Base-by-base conservation (phyloP, 1,140 invertebrate genomes). In the Melipona quadrifasciata region DNA sequence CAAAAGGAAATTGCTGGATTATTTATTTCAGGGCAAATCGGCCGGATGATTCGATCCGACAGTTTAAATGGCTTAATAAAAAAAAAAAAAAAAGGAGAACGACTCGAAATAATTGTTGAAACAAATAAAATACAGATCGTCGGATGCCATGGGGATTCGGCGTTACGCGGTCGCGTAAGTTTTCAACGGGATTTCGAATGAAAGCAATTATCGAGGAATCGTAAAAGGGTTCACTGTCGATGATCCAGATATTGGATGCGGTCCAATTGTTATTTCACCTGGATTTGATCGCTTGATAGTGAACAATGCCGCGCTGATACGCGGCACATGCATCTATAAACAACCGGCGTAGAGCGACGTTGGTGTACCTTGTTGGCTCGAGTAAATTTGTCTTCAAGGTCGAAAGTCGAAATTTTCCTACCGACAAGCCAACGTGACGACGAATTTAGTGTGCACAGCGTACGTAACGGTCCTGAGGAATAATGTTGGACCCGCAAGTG, bases 321-420 rank as follows among this genome's bases (percentile, higher is more conserved):
- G 27, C 21, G 8, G 39, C 70, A 72, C 39, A 16, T n/a, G n/a
- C 19, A 51, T 53, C 16, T 51, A 19, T 27, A 55, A 51, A 74
- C 27, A 53, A 55, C n/a, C 8, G 39, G 39, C 39, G 39, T 47
- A 10, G 39, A 47, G 39, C 39, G 39, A 53, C 12, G 71, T 53
- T 53, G 47, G 27, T 73, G n/a, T 61, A 61, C 11, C 11, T 19
- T 31, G 64, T 31, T 27, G 16, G n/a, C 6, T 31, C 17, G 64
- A 65, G 19, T 57, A 74, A 57, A 74, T 55, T 55, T 34, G 57
- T 57, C 51, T 24, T 74, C 71, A 74, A 74, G 53, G 27, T 16
- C 5, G 27, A 21, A 27, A 72, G 53, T 11, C 27, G 14, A 27
- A 73, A 27, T 27, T 10, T 73, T 55, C 4, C 47, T 53, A 72